Conservation (phyloP, 2,888 invertebrate genomes). For the Alloplasta piceator region DNA sequence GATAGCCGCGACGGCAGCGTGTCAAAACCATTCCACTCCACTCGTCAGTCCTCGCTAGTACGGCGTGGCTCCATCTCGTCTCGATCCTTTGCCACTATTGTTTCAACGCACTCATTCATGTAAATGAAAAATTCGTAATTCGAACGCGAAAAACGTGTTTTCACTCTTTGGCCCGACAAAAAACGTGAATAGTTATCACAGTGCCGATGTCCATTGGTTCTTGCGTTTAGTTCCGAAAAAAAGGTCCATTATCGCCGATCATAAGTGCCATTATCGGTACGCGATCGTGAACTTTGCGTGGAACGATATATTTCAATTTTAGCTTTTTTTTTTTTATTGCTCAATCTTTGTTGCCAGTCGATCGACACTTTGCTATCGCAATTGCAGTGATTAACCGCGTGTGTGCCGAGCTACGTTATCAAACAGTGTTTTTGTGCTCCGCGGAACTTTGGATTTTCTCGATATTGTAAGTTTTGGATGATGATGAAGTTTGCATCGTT, state of each 20-base stretch:
- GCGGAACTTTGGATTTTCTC: conserved; percentile 25
- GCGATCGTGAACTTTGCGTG: no score
- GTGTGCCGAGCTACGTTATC: no score
- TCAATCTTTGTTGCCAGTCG: no score
- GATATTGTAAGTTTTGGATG: conserved; percentile 51
- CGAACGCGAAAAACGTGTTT: not conserved
- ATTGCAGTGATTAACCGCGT: no score
- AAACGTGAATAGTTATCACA: conserved; percentile 21
- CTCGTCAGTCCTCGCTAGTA: conserved; percentile 74
- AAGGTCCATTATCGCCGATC: no score
- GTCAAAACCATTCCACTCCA: conserved; percentile 80
- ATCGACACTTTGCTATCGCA: no score
- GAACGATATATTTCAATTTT: no score
- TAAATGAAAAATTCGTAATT: not conserved
- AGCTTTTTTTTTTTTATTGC: no score
- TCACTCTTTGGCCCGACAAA: not conserved
- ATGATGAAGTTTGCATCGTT: no score
- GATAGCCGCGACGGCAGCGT: conserved; percentile 76
- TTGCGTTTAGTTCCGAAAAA: no score
- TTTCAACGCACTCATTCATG: not conserved
- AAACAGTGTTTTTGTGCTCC: no score
- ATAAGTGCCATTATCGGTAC: no score
- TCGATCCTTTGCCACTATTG: conserved; percentile 46
- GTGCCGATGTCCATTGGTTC: not conserved
- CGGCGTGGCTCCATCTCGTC: conserved; percentile 76